phyloP scores from a whole-genome alignment of 2,888 invertebrate species.

The Drosophila stalkeri region DNA sequence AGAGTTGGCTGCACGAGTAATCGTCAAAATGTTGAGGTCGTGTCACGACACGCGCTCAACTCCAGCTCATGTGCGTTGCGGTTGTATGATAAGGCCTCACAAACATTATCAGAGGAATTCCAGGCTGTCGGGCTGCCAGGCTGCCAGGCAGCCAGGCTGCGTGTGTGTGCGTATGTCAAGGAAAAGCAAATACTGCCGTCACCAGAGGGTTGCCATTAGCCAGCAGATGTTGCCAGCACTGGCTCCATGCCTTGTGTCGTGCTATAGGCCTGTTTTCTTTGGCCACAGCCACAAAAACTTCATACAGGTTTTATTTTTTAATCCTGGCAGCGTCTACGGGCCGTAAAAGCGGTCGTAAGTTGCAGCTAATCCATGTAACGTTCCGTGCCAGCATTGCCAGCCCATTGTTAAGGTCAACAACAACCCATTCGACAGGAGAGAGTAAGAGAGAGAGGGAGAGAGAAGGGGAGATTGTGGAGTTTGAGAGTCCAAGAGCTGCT shows the following conservation, averaged over 20 bases:
- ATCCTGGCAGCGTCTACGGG: slow-evolving; percentile 34
- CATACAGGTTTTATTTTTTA: slow-evolving; percentile 31
- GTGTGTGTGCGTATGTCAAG: slow-evolving; percentile 17
- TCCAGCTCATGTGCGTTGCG: slow-evolving; percentile 10
- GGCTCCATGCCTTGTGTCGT: not conserved
- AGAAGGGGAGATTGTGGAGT: not conserved
- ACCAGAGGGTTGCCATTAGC: slow-evolving; percentile 18
- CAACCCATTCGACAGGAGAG: slow-evolving; percentile 2
- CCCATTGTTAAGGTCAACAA: slow-evolving; percentile 69
- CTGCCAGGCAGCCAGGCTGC: slow-evolving; percentile 16
- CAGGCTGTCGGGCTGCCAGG: slow-evolving; percentile 45
- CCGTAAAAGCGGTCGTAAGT: slow-evolving; percentile 50
- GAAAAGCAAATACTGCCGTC: slow-evolving; percentile 17
- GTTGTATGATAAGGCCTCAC: not conserved
- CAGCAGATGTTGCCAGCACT: slow-evolving; percentile 8
- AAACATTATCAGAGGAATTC: slow-evolving; percentile 60
- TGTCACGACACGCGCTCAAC: slow-evolving; percentile 10
- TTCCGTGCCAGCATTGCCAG: slow-evolving; percentile 36
- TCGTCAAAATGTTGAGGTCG: not conserved
- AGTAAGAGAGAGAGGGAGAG: not conserved
- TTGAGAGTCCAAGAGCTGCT: slow-evolving; percentile 7
- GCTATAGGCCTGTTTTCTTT: slow-evolving; percentile 21
- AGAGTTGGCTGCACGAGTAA: not conserved
- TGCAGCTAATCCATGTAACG: slow-evolving; percentile 57
- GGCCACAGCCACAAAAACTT: slow-evolving; percentile 15